phyloP scores from a whole-genome alignment of 2,113 vertebrate genomes.

The Amia ocellicauda region DNA sequence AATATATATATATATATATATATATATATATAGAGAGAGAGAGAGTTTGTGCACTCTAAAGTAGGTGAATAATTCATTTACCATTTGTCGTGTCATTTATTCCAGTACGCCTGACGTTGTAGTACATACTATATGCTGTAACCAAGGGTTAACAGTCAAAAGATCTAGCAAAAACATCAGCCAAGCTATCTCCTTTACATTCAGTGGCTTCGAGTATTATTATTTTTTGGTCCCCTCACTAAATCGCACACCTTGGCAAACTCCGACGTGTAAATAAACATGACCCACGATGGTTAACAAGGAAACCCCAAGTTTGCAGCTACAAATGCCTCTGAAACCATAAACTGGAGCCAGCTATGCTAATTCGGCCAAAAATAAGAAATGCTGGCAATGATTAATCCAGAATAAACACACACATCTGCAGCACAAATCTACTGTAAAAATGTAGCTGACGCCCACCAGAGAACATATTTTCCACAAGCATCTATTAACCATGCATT shows the following conservation, averaged over 20 bases:
- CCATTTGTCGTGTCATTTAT: no score
- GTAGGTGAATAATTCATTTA: no score
- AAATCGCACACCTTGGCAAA: slow-evolving; percentile 13
- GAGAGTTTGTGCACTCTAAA: no score
- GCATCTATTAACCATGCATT: background rate
- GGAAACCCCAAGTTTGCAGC: background rate
- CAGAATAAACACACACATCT: slow-evolving; percentile 1
- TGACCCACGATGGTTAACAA: background rate
- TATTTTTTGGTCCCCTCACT: background rate
- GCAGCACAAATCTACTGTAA: background rate
- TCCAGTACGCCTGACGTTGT: no score
- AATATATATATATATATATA: no score
- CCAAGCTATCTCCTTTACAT: background rate
- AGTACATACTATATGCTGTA: no score
- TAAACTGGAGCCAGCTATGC: slow-evolving; percentile 8
- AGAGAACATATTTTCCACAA: slow-evolving; percentile 5
- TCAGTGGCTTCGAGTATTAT: background rate
- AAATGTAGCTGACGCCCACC: background rate
- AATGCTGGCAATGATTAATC: background rate
- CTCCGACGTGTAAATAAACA: background rate
- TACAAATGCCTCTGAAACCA: background rate
- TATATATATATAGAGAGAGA: no score
- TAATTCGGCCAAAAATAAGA: slow-evolving; percentile 2
- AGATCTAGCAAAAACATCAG: no score
- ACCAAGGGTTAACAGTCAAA: no score